A percentile compares a stretch with the other conserved stretches of the same genome.
These are phyloP conservation scores for Passerina amoena DNA, from an alignment of 2,113 vertebrate species.

Conservation along the genomic window DNA sequence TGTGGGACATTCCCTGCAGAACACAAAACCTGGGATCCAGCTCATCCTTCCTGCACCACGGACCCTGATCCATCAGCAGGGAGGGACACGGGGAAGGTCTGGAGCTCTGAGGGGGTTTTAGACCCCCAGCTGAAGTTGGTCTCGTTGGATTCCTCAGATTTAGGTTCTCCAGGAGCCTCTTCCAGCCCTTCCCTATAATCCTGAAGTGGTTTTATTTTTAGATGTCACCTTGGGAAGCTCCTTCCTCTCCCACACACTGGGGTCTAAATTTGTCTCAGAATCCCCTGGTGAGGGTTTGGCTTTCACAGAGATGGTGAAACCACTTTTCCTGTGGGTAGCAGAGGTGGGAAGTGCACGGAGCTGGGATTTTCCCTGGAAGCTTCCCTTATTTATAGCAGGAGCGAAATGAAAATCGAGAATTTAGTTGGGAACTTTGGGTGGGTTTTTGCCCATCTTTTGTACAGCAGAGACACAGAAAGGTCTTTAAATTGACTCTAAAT, in stretches of 20 bases:
- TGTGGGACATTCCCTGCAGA: background rate
- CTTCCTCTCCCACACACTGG: background rate
- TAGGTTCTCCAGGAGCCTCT: background rate
- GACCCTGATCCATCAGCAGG: background rate
- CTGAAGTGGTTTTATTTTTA: background rate
- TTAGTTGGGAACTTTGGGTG: background rate
- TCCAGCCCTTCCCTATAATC: background rate
- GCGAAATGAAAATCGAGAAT: background rate
- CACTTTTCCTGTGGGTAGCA: background rate
- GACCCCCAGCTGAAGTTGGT: background rate
- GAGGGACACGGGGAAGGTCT: rapidly evolving
- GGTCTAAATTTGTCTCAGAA: background rate
- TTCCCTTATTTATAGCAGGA: background rate
- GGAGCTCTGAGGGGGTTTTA: background rate
- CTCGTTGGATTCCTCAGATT: rapidly evolving
- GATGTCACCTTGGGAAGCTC: background rate
- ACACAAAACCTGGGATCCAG: rapidly evolving
- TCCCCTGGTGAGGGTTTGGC: background rate
- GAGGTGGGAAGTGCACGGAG: background rate
- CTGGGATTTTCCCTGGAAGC: background rate
- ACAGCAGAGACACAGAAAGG: background rate
- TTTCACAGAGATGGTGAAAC: background rate
- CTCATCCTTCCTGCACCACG: rapidly evolving
- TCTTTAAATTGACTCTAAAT: slow-evolving; percentile 15
- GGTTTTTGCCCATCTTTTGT: background rate